phyloP scores from a whole-genome alignment of 2,888 invertebrate genomes.

The Hybos culiciformis region DNA sequence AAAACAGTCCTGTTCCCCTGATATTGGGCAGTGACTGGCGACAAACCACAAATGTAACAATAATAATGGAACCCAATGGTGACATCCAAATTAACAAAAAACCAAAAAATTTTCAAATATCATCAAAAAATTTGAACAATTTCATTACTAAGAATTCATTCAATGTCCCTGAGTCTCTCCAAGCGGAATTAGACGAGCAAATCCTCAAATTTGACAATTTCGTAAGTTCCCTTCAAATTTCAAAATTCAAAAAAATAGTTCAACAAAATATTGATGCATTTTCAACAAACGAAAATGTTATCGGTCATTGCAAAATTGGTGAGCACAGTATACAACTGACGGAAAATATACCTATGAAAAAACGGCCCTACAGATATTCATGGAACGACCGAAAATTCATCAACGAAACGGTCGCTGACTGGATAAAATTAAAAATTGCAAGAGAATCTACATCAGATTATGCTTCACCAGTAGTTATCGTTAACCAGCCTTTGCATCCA shows the following conservation, averaged over 20 bases:
- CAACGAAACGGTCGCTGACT: neutral
- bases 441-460: slow-evolving; percentile 5
- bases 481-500: slow-evolving; percentile 6
- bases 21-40: neutral
- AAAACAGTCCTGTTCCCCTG: neutral
- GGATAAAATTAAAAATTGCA: slow-evolving; percentile 2
- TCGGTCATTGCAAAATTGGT: slow-evolving; percentile 2
- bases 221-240: neutral
- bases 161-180: neutral
- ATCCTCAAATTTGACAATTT: neutral
- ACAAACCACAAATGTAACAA: neutral
- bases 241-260: neutral
- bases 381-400: neutral
- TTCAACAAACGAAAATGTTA: neutral
- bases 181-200: neutral
- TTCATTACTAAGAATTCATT: neutral
- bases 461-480: slow-evolving; percentile 5
- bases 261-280: neutral
- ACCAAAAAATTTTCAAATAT: neutral
- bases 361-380: too few relatives aligned
- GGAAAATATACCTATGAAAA: neutral
- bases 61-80: neutral
- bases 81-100: slow-evolving; percentile 3
- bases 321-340: neutral
- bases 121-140: neutral